Conservation (phyloP, 2,797 vertebrate genomes). For the Anguilla marmorata region DNA sequence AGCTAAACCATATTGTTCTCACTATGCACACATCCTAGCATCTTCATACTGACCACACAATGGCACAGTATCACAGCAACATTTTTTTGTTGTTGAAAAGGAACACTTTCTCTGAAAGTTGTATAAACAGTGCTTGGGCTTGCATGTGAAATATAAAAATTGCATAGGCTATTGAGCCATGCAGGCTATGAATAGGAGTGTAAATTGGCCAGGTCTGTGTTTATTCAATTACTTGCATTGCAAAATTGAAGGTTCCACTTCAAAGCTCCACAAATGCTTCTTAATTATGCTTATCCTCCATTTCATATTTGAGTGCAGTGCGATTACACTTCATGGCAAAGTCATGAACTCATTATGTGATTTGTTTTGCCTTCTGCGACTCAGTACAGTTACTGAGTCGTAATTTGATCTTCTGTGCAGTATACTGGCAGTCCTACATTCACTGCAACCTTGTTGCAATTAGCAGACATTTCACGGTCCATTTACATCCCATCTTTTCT, state of each 20-base stretch:
- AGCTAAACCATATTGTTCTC: no score
- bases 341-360: constrained; percentile 55
- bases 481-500: constrained; percentile 73
- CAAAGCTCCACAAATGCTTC: constrained; percentile 68
- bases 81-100: neutral
- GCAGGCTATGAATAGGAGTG: neutral
- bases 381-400: constrained; percentile 23
- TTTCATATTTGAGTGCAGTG: constrained; percentile 60
- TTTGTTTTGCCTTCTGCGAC: constrained; percentile 46
- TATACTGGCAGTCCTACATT: constrained; percentile 57
- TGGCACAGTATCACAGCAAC: neutral
- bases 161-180: constrained; percentile 1
- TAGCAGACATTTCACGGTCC: constrained; percentile 82
- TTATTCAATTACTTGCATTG: constrained; percentile 57
- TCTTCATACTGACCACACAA: neutral
- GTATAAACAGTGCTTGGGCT: neutral
- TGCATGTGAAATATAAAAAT: neutral
- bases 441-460: constrained; percentile 77
- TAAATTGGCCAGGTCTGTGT: constrained; percentile 56
- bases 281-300: constrained; percentile 74
- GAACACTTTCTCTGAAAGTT: neutral
- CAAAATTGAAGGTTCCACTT: constrained; percentile 72
- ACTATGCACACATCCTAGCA: neutral
- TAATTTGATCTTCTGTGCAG: constrained; percentile 39
- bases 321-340: constrained; percentile 63